These are phyloP conservation scores for Mastomys natalensis DNA, from an alignment of 2,113 vertebrate species.

Conservation along the genomic window DNA sequence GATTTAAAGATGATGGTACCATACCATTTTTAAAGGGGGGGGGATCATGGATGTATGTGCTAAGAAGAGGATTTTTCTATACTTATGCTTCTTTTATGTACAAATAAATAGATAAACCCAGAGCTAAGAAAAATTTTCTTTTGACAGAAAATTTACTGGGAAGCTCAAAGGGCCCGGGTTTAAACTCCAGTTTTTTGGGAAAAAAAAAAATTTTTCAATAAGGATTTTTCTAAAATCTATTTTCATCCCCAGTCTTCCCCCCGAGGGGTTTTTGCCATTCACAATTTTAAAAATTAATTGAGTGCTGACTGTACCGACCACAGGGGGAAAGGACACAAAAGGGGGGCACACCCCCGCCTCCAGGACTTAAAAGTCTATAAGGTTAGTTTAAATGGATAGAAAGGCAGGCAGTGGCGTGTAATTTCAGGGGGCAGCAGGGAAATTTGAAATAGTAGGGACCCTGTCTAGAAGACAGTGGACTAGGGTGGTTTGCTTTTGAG, in stretches of 20 bases:
- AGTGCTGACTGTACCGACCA: neutral
- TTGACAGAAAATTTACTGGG: neutral
- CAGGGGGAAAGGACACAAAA: neutral
- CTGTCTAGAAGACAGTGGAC: neutral
- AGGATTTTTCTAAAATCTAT: neutral
- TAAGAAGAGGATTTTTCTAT: neutral
- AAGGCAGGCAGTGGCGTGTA: neutral
- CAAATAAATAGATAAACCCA: neutral
- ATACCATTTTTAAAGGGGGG: neutral
- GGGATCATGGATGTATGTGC: neutral
- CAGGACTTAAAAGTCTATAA: neutral
- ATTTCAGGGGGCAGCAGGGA: neutral
- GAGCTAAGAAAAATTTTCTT: neutral
- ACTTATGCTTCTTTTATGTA: neutral
- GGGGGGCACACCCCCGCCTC: neutral
- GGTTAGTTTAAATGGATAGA: neutral
- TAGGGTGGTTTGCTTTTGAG: accelerated
- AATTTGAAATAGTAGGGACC: too few relatives aligned
- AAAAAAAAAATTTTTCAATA: neutral
- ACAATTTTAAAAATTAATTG: neutral
- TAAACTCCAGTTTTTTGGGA: neutral
- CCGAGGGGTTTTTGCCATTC: neutral
- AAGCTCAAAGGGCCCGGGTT: neutral
- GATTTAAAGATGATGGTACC: neutral
- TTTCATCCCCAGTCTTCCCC: neutral